Conservation (phyloP, 2,888 invertebrate genomes). For the Dorcus hopei region DNA sequence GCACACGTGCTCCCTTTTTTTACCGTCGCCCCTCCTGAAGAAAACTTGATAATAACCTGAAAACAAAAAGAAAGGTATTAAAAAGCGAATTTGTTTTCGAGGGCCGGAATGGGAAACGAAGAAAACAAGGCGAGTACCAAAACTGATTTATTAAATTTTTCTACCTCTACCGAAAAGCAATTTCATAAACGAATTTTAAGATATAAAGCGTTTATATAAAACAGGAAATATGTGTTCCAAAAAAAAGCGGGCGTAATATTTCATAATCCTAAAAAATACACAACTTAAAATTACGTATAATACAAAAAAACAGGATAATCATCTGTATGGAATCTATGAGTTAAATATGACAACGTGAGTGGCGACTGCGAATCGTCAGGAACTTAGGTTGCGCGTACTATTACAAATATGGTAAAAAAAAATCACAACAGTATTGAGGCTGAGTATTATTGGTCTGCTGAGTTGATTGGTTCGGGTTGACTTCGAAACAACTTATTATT, state of each 20-base stretch:
- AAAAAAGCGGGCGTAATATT: conserved; percentile 3
- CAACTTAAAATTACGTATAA: conserved; percentile 11
- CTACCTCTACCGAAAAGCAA: conserved; percentile 42
- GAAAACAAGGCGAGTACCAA: background rate
- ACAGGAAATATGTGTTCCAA: conserved; percentile 6
- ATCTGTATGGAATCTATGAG: conserved; percentile 13
- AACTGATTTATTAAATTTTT: conserved; percentile 32
- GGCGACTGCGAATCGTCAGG: conserved; percentile 22
- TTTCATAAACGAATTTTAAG: conserved; percentile 23
- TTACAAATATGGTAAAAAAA: conserved; percentile 31
- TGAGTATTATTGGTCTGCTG: conserved; percentile 41
- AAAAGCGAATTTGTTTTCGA: background rate
- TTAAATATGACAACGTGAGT: conserved; percentile 17
- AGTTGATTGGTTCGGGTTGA: conserved; percentile 31
- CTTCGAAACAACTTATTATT: conserved; percentile 21
- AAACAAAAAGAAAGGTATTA: conserved; percentile 1
- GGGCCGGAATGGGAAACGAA: background rate
- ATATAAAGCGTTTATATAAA: background rate
- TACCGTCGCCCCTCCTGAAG: background rate
- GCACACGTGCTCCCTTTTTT: conserved; percentile 44
- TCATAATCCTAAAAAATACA: conserved; percentile 11
- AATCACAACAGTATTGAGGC: conserved; percentile 40
- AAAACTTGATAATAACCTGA: conserved; percentile 1
- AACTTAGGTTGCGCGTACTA: conserved; percentile 27
- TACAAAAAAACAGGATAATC: conserved; percentile 16